Evolutionary conservation across 2,888 invertebrate genomes (phyloP).

Genomic region (Smittia sp.): DNA sequence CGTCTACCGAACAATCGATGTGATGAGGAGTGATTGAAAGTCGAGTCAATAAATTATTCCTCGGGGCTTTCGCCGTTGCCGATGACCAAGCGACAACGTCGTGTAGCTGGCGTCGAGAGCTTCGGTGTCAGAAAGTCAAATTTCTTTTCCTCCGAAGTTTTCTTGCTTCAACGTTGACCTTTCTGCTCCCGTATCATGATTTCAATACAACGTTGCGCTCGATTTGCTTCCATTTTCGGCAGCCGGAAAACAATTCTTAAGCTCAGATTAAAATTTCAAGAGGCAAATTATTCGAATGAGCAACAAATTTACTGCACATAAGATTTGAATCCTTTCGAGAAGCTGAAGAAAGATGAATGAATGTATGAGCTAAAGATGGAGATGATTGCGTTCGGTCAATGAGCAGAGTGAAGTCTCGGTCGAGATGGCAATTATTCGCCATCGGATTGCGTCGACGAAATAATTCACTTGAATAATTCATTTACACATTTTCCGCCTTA

Average conservation of each 20-base stretch:
- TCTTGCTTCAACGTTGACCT: not conserved
- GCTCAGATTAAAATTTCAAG: not conserved
- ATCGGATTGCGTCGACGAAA: not conserved
- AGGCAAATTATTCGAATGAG: not conserved
- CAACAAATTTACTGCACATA: no score
- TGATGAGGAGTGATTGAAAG: conserved; percentile 22
- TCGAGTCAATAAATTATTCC: not conserved
- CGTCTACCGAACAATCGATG: conserved; percentile 7
- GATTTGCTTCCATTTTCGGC: not conserved
- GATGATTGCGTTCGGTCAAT: conserved; percentile 16
- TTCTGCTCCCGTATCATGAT: not conserved
- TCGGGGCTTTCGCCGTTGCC: not conserved
- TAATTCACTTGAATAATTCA: not conserved
- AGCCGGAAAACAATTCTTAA: not conserved
- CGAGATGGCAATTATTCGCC: not conserved
- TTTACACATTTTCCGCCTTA: not conserved
- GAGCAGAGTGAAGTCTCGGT: not conserved
- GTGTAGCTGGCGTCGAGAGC: not conserved
- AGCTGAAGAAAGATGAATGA: not conserved
- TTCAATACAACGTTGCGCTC: not conserved
- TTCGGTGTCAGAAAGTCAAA: not conserved
- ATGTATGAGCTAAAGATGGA: not conserved
- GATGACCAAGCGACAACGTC: not conserved
- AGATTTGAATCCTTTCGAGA: not conserved
- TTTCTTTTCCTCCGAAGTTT: not conserved